Evolutionary conservation across 1,140 invertebrate species (phyloP).

Genomic region (Acyrthosiphon pisum): DNA sequence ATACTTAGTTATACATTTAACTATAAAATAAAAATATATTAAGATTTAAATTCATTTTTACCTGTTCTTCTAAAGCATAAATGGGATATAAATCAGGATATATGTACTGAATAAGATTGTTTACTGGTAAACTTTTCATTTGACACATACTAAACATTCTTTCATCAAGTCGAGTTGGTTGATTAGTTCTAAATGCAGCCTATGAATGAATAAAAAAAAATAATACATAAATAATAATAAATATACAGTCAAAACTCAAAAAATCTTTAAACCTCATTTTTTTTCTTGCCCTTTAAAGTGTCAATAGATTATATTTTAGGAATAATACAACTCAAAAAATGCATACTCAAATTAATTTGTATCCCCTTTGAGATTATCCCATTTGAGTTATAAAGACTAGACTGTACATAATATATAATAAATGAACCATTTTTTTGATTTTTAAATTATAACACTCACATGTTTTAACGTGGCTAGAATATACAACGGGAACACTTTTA

Average conservation of each 20-base stretch:
- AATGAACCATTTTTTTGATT: constrained; percentile 26
- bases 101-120: constrained; percentile 81
- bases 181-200: constrained; percentile 86
- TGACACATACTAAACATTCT: constrained; percentile 91
- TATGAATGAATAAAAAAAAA: constrained; percentile 63
- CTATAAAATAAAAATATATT: not conserved
- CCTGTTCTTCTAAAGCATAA: constrained; percentile 75
- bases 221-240: not conserved
- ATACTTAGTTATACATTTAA: not conserved
- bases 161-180: constrained; percentile 89
- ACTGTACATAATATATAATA: not conserved
- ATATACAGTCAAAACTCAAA: not conserved
- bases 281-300: not conserved
- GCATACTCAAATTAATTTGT: not conserved
- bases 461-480: constrained; percentile 90
- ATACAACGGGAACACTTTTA: constrained; percentile 87
- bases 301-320: not conserved
- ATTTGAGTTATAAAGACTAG: not conserved
- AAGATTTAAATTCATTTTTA: constrained; percentile 62
- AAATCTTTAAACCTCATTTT: too few relatives aligned
- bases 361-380: not conserved
- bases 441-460: constrained; percentile 68
- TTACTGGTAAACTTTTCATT: constrained; percentile 88
- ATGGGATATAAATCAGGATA: constrained; percentile 95
- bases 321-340: not conserved